Evolutionary conservation across 2,888 invertebrate genomes (phyloP), one percentile per base, ranked within the genome.

Genomic region (Podabrus alpinus): DNA sequence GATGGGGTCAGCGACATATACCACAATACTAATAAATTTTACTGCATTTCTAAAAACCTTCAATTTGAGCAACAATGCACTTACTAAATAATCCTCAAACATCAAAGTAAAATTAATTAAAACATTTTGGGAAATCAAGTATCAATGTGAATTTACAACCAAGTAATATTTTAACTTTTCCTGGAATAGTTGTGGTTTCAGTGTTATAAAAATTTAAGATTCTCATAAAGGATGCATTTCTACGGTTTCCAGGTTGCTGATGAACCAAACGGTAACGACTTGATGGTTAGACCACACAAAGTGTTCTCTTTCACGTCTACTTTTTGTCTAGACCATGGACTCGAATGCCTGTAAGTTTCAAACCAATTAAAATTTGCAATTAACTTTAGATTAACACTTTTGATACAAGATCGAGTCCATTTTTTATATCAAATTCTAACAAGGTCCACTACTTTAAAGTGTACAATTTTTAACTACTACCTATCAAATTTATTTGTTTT

Each of bases 231-330:
- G 9, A 45, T 45, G 45, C 45, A 45, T n/a, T 45, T 45, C 5
- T 45, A 45, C 45, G 45, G 45, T 45, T 45, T 45, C 45, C 45
- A 45, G 7, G 45, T 45, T 45, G n/a, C 45, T 45, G 45, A 45
- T n/a, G 45, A 64, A 19, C 62, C 19, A 17, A 64, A 64, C 62
- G 62, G 62, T 21, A 21, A 19, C 62, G 62, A 21, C 62, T 19
- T 13, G 21, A 19, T 17, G 62, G 17, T 21, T 19, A 67, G 71
- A 71, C 71, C 71, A 71, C 71, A 71, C 71, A 71, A 67, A 70
- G 66, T 71, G 71, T 66, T 60, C 59, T 17, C 59, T 72, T 15
- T 67, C 72, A 24, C 61, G 72, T 72, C 72, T 72, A 68, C 72
- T 25, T 67, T 68, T 60, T 21, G 72, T 72, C 72, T 72, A 72